Evolutionary conservation across 2,888 invertebrate genomes (phyloP).

Genomic region (Ornithoptera priamus): DNA sequence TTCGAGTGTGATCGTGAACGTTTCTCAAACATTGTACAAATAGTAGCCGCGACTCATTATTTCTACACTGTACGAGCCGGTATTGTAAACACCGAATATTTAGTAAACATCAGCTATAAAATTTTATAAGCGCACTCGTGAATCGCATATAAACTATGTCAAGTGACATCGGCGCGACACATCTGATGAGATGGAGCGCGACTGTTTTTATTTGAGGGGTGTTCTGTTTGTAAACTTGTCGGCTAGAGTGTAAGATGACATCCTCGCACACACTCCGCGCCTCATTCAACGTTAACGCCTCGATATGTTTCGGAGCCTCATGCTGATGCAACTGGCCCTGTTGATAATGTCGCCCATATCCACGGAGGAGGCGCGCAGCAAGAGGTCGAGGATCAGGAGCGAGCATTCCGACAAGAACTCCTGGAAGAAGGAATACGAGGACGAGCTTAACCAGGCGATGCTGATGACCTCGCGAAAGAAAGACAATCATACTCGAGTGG

Average conservation of each 20-base stretch:
- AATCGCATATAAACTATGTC: slow-evolving; percentile 39
- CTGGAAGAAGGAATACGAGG: slow-evolving; percentile 72
- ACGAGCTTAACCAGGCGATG: slow-evolving; percentile 65
- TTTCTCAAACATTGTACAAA: slow-evolving; percentile 4
- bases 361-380: slow-evolving; percentile 42
- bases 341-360: slow-evolving; percentile 41
- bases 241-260: slow-evolving; percentile 30
- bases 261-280: slow-evolving; percentile 45
- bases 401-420: slow-evolving; percentile 51
- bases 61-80: slow-evolving; percentile 16
- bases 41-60: not conserved
- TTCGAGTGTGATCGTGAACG: not conserved
- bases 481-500: slow-evolving; percentile 54
- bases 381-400: slow-evolving; percentile 47
- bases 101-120: slow-evolving; percentile 42
- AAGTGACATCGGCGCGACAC: slow-evolving; percentile 46
- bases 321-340: slow-evolving; percentile 39
- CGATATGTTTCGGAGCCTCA: slow-evolving; percentile 48
- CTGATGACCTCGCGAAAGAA: slow-evolving; percentile 44
- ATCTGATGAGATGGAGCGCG: slow-evolving; percentile 41
- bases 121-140: slow-evolving; percentile 37
- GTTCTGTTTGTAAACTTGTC: slow-evolving; percentile 52
- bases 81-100: slow-evolving; percentile 28
- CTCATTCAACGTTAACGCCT: slow-evolving; percentile 44
- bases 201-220: slow-evolving; percentile 53